Evolutionary conservation across 1,140 invertebrate genomes (phyloP).

Genomic region (Drosophila guanche): DNA sequence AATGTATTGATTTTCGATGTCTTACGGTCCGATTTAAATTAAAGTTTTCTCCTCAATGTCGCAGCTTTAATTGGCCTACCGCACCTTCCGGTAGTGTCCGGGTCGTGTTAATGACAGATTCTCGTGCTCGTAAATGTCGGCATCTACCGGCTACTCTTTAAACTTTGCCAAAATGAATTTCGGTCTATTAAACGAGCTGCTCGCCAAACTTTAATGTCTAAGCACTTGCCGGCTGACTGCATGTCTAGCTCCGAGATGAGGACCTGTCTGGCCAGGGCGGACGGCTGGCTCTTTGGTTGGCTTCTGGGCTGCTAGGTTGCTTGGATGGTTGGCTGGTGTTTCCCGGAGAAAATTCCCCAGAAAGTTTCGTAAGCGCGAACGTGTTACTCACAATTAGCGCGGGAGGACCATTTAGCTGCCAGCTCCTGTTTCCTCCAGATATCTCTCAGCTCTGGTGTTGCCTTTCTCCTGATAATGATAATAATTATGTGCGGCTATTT

Average conservation of each 20-base stretch:
- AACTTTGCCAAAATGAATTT: constrained; percentile 68
- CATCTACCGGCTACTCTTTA: constrained; percentile 53
- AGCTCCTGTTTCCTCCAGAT: constrained; percentile 8
- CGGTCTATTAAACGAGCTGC: constrained; percentile 66
- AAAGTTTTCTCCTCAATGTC: constrained; percentile 34
- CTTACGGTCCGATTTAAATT: constrained; percentile 44
- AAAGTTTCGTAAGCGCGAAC: constrained; percentile 77
- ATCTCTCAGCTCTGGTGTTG: background rate
- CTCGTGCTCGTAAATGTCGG: constrained; percentile 49
- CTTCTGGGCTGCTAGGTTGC: constrained; percentile 8
- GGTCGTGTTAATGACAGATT: constrained; percentile 60
- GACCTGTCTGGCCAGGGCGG: constrained; percentile 48
- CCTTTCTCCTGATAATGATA: constrained; percentile 43
- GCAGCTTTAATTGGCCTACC: constrained; percentile 68
- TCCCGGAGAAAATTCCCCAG: constrained; percentile 57
- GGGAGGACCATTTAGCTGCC: constrained; percentile 60
- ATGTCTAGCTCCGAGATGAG: constrained; percentile 44
- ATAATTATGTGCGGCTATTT: constrained; percentile 74
- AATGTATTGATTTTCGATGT: constrained; percentile 80
- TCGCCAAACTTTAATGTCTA: constrained; percentile 74
- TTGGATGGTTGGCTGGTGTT: constrained; percentile 31
- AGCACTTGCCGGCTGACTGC: constrained; percentile 60
- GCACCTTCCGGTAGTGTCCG: constrained; percentile 10
- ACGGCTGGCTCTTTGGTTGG: constrained; percentile 21
- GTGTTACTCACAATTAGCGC: constrained; percentile 79